These are phyloP conservation scores for Heteropelma amictum DNA, from an alignment of 2,888 invertebrate species.

Conservation along the genomic window DNA sequence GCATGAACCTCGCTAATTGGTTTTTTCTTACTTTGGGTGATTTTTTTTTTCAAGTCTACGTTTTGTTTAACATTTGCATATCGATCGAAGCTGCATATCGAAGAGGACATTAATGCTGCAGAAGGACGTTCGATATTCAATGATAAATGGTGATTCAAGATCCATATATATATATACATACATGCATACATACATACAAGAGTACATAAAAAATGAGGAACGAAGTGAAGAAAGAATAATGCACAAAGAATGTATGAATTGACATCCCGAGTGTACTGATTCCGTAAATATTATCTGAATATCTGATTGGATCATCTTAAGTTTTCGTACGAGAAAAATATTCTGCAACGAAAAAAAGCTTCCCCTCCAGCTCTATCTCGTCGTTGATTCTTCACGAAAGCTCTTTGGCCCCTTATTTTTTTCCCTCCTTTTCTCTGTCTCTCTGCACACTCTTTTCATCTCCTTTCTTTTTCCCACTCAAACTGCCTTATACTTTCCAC, in stretches of 20 bases:
- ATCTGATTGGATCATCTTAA: slow-evolving; percentile 69
- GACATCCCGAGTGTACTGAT: slow-evolving; percentile 58
- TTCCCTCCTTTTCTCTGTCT: background rate
- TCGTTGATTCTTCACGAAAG: slow-evolving; percentile 33
- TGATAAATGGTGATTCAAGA: no score
- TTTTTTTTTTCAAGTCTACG: no score
- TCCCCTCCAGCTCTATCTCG: slow-evolving; percentile 10
- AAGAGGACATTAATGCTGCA: no score
- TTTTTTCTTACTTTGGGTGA: no score
- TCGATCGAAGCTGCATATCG: no score
- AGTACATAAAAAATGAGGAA: background rate
- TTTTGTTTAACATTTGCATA: no score
- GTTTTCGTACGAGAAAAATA: slow-evolving; percentile 48
- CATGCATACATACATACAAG: no score
- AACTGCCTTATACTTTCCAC: background rate
- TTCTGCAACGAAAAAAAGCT: slow-evolving; percentile 11
- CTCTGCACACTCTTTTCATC: slow-evolving; percentile 7
- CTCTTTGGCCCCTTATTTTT: slow-evolving; percentile 41
- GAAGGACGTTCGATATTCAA: no score
- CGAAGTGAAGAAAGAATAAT: background rate
- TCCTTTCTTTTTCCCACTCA: background rate
- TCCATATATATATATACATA: no score
- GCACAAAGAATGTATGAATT: slow-evolving; percentile 24
- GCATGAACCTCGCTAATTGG: no score
- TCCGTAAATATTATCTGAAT: slow-evolving; percentile 74